Evolutionary conservation across 2,888 invertebrate genomes (phyloP).

Genomic region (Horisme vitalbata): DNA sequence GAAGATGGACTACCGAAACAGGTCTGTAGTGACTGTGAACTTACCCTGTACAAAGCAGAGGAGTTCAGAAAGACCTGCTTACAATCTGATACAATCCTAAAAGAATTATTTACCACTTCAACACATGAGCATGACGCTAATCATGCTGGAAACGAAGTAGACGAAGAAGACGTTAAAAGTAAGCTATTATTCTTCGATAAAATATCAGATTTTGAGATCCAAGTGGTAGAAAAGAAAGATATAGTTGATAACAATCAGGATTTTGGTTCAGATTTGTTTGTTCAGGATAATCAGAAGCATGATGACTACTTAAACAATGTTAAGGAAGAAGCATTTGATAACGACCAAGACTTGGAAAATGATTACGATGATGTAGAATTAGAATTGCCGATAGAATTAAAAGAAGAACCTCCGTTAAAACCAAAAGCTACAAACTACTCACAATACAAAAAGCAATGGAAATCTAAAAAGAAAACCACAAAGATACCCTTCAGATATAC

Average conservation of each 20-base stretch:
- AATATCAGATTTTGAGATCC: constrained; percentile 3
- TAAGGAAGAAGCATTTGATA: constrained; percentile 22
- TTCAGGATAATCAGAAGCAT: no score
- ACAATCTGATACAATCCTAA: constrained; percentile 55
- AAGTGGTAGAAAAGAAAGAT: constrained; percentile 17
- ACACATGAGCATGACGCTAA: constrained; percentile 8
- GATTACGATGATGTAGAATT: constrained; percentile 33
- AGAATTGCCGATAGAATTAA: constrained; percentile 20
- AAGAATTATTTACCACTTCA: constrained; percentile 41
- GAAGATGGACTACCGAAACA: constrained; percentile 61
- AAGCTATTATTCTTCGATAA: constrained; percentile 18
- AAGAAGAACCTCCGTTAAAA: constrained; percentile 21
- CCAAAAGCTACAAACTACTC: constrained; percentile 32
- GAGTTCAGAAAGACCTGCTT: constrained; percentile 64
- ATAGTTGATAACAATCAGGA: constrained; percentile 20
- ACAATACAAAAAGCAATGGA: constrained; percentile 10
- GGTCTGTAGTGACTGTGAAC: constrained; percentile 62
- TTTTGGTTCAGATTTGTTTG: no score
- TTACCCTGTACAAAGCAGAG: constrained; percentile 53
- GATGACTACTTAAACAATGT: no score
- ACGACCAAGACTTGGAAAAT: constrained; percentile 24
- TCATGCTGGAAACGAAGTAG: constrained; percentile 14
- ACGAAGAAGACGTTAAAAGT: constrained; percentile 14
- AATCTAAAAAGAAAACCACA: background rate
- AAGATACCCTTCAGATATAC: constrained; percentile 1